Base-by-base conservation (phyloP, 2,888 invertebrate genomes). In the Rhimphoctona megacephalus region DNA sequence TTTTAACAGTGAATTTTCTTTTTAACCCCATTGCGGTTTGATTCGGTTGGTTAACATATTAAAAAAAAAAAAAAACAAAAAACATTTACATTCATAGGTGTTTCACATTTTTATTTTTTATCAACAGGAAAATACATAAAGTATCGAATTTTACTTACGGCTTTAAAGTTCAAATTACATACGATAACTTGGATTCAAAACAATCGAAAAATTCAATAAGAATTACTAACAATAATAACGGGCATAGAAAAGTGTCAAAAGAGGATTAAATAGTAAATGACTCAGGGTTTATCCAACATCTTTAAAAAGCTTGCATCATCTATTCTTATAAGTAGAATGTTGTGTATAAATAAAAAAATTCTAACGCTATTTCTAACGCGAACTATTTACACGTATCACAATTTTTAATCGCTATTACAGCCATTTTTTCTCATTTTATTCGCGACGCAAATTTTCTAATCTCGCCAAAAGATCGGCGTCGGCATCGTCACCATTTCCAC, bases 401-500 rank as follows among this genome's bases (percentile, higher is more conserved):
- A 73, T 36, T 73, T 73, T 57, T 25, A n/a, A 73, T 36, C 52
- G 3, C 11, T 22, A 43, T 69, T 22, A 36, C 33, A 52, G 33
- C 14, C n/a, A n/a, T 33, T 73, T 54, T 39, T 57, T 6, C 11
- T 0, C 22, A 6, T 19, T 43, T 57, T 76, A 76, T 33, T 76
- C 76, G 30, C 76, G 76, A 46, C 76, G 76, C n/a, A 76, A 14
- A 46, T 76, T 76, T 33, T 76, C 76, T 61, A 76, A 76, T 64
- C 61, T 76, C 19, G 76, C 76, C 72, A 76, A 69, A 30, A 82
- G 82, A 69, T 82, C 82, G 30, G 99, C 99, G 95, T 99, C 99
- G 0, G 98, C 98, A 94, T 98, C 98, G n/a, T 96, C 96, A 83
- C 96, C 89, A 82, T 93, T 93, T 36, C 92, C 92, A 14, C 92